Percentiles rank a stretch among this genome's conserved stretches.
Conservation (phyloP, 1,140 invertebrate genomes). For the Pogonomyrmex barbatus region DNA sequence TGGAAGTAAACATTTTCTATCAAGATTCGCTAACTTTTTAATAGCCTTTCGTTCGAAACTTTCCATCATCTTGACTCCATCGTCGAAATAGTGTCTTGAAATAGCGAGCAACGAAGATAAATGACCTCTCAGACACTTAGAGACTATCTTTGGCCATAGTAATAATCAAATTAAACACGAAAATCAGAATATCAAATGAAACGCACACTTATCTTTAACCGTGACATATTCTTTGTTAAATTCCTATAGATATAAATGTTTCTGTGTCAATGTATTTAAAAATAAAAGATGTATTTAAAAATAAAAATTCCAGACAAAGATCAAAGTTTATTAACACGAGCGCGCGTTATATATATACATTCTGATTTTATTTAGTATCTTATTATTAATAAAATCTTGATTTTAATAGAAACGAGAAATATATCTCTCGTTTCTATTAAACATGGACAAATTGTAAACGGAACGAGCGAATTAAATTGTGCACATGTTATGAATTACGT, state of each 20-base stretch:
- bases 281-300: not conserved
- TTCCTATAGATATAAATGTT: not conserved
- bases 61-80: slow-evolving; percentile 56
- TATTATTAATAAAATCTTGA: not conserved
- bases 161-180: slow-evolving; percentile 37
- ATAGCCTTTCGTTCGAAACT: slow-evolving; percentile 49
- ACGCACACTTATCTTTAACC: slow-evolving; percentile 4
- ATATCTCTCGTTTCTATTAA: no score
- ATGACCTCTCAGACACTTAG: slow-evolving; percentile 11
- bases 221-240: slow-evolving; percentile 3
- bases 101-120: slow-evolving; percentile 37
- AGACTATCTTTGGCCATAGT: slow-evolving; percentile 7
- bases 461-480: not conserved
- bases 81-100: slow-evolving; percentile 54
- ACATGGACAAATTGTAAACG: not conserved
- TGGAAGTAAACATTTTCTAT: slow-evolving; percentile 51
- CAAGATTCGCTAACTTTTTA: slow-evolving; percentile 54
- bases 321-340: not conserved
- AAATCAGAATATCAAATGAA: not conserved
- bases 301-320: not conserved
- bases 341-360: not conserved
- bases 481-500: not conserved
- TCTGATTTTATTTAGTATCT: not conserved
- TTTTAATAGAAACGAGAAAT: not conserved
- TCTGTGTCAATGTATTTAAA: not conserved